Base-by-base conservation (phyloP, 2,888 invertebrate genomes). In the Dioctria linearis region DNA sequence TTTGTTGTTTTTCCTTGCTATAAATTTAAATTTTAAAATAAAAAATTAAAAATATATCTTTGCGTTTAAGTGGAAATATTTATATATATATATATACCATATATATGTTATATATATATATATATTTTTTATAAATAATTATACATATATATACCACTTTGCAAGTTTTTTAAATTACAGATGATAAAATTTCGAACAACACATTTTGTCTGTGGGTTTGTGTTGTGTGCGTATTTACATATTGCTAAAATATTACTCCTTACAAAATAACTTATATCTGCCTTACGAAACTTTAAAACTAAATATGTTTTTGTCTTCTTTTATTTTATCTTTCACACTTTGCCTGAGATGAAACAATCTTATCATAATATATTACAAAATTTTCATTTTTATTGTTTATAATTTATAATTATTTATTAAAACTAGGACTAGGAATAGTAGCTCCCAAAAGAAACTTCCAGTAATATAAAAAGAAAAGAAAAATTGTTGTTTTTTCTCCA, bases 391-490 rank as follows among this genome's bases (percentile, higher is more conserved):
- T 61, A 49, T 51, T 42, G 39, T 63, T 69, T 25, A 46, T 6
- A 61, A 61, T 37, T 54, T 49, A 40, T 78, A n/a, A 65, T 49
- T 65, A 1, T 59, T 40, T 54, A 13, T 39, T 39, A 51, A 63
- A 78, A 65, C 57, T 57, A 75, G 57, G 42, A 39, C 40, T 57
- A 75, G 59, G 42, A 59, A 39, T 59, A 75, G 73, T 75, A 75
- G 73, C 73, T 75, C 73, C 73, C 73, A 59, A 59, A 75, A 75
- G 73, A 57, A 59, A 75, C 73, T 75, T 75, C 59, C 73, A 75
- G 57, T 43, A 59, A 37, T 75, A 59, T 25, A 25, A 25, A 25
- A 25, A 25, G 25, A 25, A 25, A 25, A 25, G 25, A 25, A 25
- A 25, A 25, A 25, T 25, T 25, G 25, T 11, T 54, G 46, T 46